These are phyloP conservation scores for Lepidochrysops patricia DNA, from an alignment of 2,888 invertebrate species.

Conservation along the genomic window DNA sequence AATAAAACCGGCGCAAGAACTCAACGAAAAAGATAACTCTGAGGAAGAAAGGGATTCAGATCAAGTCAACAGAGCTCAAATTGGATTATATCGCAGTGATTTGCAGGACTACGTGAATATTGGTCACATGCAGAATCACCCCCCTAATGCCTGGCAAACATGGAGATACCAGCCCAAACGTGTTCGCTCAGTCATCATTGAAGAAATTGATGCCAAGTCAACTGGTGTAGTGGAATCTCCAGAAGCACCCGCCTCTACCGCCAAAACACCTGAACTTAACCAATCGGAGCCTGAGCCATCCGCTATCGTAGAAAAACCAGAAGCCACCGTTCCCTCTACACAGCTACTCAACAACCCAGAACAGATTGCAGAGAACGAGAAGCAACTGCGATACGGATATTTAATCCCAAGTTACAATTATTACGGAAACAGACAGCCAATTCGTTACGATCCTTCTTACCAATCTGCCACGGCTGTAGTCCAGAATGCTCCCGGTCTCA, in stretches of 20 bases:
- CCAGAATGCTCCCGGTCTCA: neutral
- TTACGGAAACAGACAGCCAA: neutral
- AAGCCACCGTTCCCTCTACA: neutral
- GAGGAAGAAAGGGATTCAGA: neutral
- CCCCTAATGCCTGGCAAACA: neutral
- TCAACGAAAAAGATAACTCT: neutral
- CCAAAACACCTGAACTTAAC: neutral
- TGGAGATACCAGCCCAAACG: constrained; percentile 2
- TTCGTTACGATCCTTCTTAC: neutral
- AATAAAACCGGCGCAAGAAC: neutral
- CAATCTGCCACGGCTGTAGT: neutral
- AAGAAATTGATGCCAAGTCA: neutral
- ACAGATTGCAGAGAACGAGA: neutral
- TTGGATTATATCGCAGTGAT: neutral
- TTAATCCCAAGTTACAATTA: neutral
- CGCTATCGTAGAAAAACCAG: neutral
- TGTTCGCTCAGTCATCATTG: neutral
- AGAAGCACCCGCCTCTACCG: neutral
- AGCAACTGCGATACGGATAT: neutral
- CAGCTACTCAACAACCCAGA: neutral
- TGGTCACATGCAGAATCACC: neutral
- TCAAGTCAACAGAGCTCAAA: neutral
- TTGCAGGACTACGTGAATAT: neutral
- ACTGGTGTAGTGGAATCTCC: neutral
- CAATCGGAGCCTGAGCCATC: neutral